A percentile compares a stretch with the other conserved stretches of the same genome.
phyloP scores from a whole-genome alignment of 2,888 invertebrate species.

The Microctonus brassicae region DNA sequence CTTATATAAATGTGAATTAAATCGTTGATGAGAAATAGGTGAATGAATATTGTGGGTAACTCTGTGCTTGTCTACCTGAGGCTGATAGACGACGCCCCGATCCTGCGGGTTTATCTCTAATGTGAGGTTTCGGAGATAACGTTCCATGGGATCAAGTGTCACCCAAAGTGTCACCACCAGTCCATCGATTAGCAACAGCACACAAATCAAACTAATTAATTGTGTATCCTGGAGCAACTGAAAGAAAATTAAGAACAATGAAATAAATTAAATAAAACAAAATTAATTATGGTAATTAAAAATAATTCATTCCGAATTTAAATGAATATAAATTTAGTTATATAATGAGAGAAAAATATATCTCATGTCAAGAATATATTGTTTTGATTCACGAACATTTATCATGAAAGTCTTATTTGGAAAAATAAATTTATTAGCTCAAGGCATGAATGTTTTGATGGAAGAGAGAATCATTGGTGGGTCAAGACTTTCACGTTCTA shows the following conservation, averaged over 20 bases:
- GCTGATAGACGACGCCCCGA: constrained; percentile 87
- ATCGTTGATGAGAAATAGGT: background rate
- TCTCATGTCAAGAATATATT: too few relatives aligned
- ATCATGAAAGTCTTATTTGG: too few relatives aligned
- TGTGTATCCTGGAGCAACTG: constrained; percentile 90
- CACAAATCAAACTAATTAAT: constrained; percentile 86
- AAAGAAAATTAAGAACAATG: constrained; percentile 33
- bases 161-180: constrained; percentile 89
- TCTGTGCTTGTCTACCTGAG: too few relatives aligned
- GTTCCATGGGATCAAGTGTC: constrained; percentile 87
- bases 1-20: constrained; percentile 1
- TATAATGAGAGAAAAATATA: too few relatives aligned
- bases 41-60: background rate
- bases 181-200: constrained; percentile 85
- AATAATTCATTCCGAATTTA: too few relatives aligned
- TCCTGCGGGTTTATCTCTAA: constrained; percentile 82
- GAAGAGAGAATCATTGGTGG: too few relatives aligned
- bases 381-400: too few relatives aligned
- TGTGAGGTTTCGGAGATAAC: constrained; percentile 86
- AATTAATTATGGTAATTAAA: background rate
- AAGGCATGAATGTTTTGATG: too few relatives aligned
- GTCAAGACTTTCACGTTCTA: too few relatives aligned
- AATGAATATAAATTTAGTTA: too few relatives aligned
- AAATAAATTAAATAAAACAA: background rate
- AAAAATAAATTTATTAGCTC: too few relatives aligned